Conservation (phyloP, 2,888 invertebrate species). For the Entomobrya proxima region DNA sequence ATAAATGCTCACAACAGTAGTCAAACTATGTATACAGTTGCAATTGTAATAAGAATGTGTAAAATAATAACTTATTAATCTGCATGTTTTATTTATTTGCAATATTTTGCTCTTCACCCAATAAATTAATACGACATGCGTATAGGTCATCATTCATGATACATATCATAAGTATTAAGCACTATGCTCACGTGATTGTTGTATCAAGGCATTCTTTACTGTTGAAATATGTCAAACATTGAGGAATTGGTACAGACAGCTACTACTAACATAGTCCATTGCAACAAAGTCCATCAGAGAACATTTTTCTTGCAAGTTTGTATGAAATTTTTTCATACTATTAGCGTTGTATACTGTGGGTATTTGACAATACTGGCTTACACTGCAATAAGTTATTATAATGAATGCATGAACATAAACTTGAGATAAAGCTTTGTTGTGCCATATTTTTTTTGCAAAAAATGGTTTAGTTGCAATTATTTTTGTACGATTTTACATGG, state of each 20-base stretch:
- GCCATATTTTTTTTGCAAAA: neutral
- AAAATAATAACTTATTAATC: too few relatives aligned
- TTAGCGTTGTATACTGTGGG: neutral
- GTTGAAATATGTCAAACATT: slow-evolving; percentile 55
- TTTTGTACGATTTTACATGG: slow-evolving; percentile 9
- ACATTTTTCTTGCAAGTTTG: neutral
- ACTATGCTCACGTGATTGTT: too few relatives aligned
- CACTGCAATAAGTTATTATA: neutral
- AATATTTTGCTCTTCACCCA: too few relatives aligned
- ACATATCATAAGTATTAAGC: too few relatives aligned
- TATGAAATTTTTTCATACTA: neutral
- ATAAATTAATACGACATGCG: too few relatives aligned
- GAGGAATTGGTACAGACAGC: slow-evolving; percentile 65
- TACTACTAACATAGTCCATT: neutral
- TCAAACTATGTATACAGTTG: too few relatives aligned
- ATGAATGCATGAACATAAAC: neutral
- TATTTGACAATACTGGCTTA: neutral
- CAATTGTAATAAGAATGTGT: too few relatives aligned
- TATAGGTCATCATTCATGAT: too few relatives aligned
- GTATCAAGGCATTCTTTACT: neutral
- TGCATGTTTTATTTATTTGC: too few relatives aligned
- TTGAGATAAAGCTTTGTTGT: slow-evolving; percentile 13
- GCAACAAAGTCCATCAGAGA: neutral
- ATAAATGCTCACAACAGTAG: too few relatives aligned
- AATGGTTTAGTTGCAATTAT: neutral